Percentiles rank a stretch among this genome's conserved stretches.
phyloP scores from a whole-genome alignment of 2,888 invertebrate species.

The Campopleginae sp. region DNA sequence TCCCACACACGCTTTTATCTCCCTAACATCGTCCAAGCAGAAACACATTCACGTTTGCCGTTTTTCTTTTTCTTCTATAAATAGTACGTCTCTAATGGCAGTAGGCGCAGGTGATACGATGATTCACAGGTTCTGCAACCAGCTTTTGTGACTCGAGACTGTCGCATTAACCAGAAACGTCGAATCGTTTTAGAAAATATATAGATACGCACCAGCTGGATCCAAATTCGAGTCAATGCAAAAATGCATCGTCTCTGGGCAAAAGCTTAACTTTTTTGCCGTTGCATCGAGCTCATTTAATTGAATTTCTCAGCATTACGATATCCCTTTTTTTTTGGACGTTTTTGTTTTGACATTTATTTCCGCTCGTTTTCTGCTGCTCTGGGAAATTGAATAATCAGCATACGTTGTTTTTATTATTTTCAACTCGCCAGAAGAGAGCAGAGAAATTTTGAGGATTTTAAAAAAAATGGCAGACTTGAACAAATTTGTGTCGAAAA shows the following conservation, averaged over 20 bases:
- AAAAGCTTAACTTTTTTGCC: constrained; percentile 7
- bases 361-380: not conserved
- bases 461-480: not conserved
- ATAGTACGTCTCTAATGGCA: constrained; percentile 73
- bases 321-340: constrained; percentile 30
- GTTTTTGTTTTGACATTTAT: no score
- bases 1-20: constrained; percentile 48
- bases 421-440: not conserved
- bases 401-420: not conserved
- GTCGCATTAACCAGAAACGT: constrained; percentile 49
- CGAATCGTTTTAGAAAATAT: constrained; percentile 24
- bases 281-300: constrained; percentile 11
- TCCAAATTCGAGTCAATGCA: constrained; percentile 6
- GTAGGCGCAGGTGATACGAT: constrained; percentile 74
- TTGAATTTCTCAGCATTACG: constrained; percentile 22
- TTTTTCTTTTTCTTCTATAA: constrained; percentile 74
- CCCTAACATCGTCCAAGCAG: constrained; percentile 16
- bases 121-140: constrained; percentile 71
- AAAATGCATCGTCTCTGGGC: constrained; percentile 43
- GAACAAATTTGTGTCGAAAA: no score
- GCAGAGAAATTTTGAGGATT: not conserved
- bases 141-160: constrained; percentile 50
- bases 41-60: constrained; percentile 34
- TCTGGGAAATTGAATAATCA: not conserved
- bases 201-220: not conserved